Conservation (phyloP, 2,797 vertebrate species). For the Somateria mollissima region DNA sequence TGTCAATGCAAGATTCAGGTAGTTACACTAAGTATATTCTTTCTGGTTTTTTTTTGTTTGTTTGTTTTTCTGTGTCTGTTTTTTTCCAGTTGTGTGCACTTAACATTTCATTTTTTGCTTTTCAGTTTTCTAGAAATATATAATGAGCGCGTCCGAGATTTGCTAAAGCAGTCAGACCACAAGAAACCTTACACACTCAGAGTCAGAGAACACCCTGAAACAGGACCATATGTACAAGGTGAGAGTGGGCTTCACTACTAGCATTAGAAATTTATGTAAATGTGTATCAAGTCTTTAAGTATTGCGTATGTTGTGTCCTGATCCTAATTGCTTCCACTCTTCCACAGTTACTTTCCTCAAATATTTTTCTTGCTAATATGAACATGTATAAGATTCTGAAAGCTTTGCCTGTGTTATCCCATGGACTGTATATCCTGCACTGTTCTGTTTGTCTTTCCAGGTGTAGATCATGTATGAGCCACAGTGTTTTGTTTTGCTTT, state of each 20-base stretch:
- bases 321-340: neutral
- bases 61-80: neutral
- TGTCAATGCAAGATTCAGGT: neutral
- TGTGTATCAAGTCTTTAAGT: accelerated
- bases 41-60: neutral
- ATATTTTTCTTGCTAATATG: neutral
- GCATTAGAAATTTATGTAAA: neutral
- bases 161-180: constrained; percentile 83
- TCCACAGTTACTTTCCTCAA: neutral
- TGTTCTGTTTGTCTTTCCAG: neutral
- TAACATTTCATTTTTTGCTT: neutral
- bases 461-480: neutral
- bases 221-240: constrained; percentile 97
- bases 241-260: neutral
- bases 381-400: neutral
- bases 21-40: neutral
- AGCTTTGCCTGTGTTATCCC: neutral
- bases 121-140: constrained; percentile 97
- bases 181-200: constrained; percentile 88
- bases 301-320: accelerated
- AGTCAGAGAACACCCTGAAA: constrained; percentile 95
- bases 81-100: neutral
- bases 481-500: neutral
- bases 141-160: constrained; percentile 94
- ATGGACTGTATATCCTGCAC: neutral